Conservation (phyloP, 2,888 invertebrate species). For the Corbicula japonica region DNA sequence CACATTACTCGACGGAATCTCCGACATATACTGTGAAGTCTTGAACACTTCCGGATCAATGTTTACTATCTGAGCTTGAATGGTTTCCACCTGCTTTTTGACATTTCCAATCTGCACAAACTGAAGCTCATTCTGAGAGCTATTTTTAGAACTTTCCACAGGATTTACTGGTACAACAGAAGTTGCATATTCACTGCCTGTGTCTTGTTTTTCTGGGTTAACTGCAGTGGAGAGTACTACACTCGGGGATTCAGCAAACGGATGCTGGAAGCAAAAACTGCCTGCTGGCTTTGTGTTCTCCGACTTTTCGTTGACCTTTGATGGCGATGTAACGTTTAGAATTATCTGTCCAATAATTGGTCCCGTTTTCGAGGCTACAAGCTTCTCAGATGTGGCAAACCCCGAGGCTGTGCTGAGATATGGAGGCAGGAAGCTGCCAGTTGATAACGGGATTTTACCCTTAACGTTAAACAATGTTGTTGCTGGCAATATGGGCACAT, state of each 20-base stretch:
- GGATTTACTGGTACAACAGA: background rate
- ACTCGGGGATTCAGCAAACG: constrained; percentile 66
- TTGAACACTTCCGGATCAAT: constrained; percentile 60
- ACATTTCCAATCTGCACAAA: constrained; percentile 30
- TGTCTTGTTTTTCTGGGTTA: background rate
- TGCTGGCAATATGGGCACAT: no score
- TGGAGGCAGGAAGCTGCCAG: constrained; percentile 19
- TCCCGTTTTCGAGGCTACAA: constrained; percentile 52
- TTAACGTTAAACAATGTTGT: no score
- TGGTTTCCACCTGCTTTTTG: constrained; percentile 26
- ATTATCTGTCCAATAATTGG: constrained; percentile 81
- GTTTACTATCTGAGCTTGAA: constrained; percentile 64
- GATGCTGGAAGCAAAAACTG: constrained; percentile 81
- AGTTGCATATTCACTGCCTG: constrained; percentile 6
- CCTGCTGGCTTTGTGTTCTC: constrained; percentile 42
- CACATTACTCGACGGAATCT: constrained; percentile 25
- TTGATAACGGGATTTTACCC: no score
- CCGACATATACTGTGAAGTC: background rate
- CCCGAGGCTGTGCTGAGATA: constrained; percentile 29
- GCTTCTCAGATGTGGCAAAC: constrained; percentile 4
- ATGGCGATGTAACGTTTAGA: constrained; percentile 50
- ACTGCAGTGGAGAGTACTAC: constrained; percentile 14
- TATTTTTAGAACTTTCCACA: background rate
- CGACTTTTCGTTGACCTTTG: constrained; percentile 14
- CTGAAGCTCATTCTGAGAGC: constrained; percentile 12